Evolutionary conservation across 2,113 vertebrate genomes (phyloP), one percentile per base, ranked within the genome.

Genomic region (Phylloscopus whistleri): DNA sequence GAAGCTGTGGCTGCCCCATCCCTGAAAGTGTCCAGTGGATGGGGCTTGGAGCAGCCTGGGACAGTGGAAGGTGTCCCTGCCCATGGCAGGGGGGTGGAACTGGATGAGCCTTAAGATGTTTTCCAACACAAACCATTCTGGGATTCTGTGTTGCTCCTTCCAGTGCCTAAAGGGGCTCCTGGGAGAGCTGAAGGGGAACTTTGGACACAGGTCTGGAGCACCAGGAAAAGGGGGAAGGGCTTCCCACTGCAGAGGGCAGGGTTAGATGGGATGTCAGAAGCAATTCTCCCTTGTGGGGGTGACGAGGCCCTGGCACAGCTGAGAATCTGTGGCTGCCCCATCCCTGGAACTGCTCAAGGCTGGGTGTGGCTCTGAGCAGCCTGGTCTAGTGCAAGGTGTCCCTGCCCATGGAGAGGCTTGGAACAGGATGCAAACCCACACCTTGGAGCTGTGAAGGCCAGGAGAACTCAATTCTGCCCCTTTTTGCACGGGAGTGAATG

Each of bases 381-480:
- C 51, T 33, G 59, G 13, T 0, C 1, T 4, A 2, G 18, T 39
- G 37, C 22, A 8, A 26, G 41, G n/a, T 27, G 78, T 35, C 70
- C 62, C n/a, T 74, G n/a, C 9, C 60, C n/a, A 5, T 18, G 30
- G 62, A 35, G 7, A 35, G 13, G 13, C 5, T 37, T 23, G 44
- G 23, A 17, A 26, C 0, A 3, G 69, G 62, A 16, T 18, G 3
- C 35, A 84, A 74, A 9, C 46, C 44, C 41, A 2, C 15, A 7
- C 21, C 8, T 37, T 2, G 2, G 18, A 52, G 63, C 58, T 0
- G 0, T 3, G 16, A 27, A 33, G 17, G n/a, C 27, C 0, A 2
- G 16, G 49, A 7, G 0, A 2, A 30, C 39, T 55, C 49, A 2
- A 0, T 12, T 35, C 7, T 53, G 23, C 10, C 31, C 12, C 11